These are phyloP conservation scores for Lates calcarifer DNA, from an alignment of 2,113 vertebrate species.

Conservation along the genomic window DNA sequence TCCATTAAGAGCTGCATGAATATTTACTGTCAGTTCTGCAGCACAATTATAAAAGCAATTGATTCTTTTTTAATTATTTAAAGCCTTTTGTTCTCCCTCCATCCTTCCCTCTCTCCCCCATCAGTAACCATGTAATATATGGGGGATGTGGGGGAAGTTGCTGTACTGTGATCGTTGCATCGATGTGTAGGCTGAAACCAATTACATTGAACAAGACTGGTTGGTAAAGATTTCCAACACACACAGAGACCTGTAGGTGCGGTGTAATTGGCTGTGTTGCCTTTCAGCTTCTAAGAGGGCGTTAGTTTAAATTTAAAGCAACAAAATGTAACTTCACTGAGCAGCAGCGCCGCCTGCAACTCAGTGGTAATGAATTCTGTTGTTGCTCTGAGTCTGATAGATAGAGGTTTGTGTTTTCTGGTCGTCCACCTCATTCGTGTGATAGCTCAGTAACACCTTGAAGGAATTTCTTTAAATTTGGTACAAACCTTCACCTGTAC, in stretches of 20 bases:
- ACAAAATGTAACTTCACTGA: too few species aligned
- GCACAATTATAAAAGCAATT: slow-evolving; percentile 9
- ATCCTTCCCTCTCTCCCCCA: neutral
- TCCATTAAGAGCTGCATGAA: too few species aligned
- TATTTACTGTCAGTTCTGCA: neutral
- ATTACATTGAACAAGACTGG: neutral
- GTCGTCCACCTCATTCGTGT: too few species aligned
- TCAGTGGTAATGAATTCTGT: too few species aligned
- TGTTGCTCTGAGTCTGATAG: too few species aligned
- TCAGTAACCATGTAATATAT: neutral
- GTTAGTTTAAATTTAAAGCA: too few species aligned
- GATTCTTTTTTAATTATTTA: slow-evolving; percentile 20
- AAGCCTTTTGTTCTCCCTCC: neutral
- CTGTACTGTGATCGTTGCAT: neutral
- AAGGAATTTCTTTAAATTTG: too few species aligned
- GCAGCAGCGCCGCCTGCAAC: too few species aligned
- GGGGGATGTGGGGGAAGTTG: neutral
- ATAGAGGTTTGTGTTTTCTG: too few species aligned
- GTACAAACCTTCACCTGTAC: too few species aligned
- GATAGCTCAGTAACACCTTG: too few species aligned
- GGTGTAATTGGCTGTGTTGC: neutral
- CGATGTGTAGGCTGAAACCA: neutral
- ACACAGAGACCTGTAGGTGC: neutral
- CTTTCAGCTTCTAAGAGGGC: neutral
- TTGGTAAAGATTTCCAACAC: neutral